Percentiles rank a stretch among this genome's conserved stretches.
Evolutionary conservation across 35 echinoderm and acorn worm genomes (phyloP).

Genomic region (Heliocidaris erythrogramma): DNA sequence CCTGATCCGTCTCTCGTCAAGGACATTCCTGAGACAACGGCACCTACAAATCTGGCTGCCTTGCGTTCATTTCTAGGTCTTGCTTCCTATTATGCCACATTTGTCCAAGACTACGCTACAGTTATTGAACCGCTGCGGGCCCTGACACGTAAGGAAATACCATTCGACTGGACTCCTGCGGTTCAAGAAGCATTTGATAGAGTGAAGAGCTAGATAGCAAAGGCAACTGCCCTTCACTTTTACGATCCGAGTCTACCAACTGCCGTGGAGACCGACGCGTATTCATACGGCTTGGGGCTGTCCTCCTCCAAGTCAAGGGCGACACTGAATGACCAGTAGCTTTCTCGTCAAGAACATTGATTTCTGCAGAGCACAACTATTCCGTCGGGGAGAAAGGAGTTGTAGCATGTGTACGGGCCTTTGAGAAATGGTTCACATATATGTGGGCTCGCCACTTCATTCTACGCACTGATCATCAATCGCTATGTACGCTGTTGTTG

Average conservation of each 20-base stretch:
- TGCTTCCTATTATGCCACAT: conserved; percentile 53
- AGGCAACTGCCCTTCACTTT: conserved; percentile 41
- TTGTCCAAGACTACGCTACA: conserved; percentile 53
- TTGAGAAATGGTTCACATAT: conserved; percentile 64
- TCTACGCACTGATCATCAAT: conserved; percentile 55
- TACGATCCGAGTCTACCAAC: no score
- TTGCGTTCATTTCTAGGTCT: conserved; percentile 44
- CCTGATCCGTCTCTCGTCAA: conserved; percentile 19
- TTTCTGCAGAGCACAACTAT: conserved; percentile 58
- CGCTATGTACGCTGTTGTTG: conserved; percentile 35
- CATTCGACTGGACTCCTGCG: no score
- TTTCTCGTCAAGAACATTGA: conserved; percentile 64
- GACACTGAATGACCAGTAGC: conserved; percentile 52
- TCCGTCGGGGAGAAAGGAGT: conserved; percentile 62
- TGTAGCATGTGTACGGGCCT: conserved; percentile 66
- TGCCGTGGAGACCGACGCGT: not conserved
- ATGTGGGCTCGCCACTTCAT: conserved; percentile 61
- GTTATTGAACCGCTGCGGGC: not conserved
- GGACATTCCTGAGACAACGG: conserved; percentile 23
- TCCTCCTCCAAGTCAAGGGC: conserved; percentile 57
- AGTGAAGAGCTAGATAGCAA: not conserved
- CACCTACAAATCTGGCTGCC: conserved; percentile 30
- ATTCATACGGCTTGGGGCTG: conserved; percentile 57
- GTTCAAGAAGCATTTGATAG: no score
- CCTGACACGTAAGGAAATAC: not conserved